Evolutionary conservation across 2,888 invertebrate genomes (phyloP), one percentile per base, ranked within the genome.

Genomic region (Punctoribates punctum): DNA sequence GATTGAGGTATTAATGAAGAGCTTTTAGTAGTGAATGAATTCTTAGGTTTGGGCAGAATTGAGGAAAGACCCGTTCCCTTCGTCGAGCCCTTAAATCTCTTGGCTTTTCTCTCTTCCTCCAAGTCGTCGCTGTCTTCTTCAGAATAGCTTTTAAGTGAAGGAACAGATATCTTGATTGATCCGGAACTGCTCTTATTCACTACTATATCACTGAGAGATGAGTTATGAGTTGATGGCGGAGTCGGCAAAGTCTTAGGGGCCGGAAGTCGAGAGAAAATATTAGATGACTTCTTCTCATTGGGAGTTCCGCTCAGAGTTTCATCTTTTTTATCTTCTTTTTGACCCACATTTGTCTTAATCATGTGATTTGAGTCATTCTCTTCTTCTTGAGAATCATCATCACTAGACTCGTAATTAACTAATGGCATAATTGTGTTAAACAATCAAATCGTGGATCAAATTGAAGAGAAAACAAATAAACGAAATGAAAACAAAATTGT

Each of bases 361-460:
- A 70, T 2, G 4, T 74, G 8, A 20, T 34, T 38, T n/a, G 13
- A 38, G 3, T 60, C 20, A 23, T 29, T 13, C 29, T 27, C 13
- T 15, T 60, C 74, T 51, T 75, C 46, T 8, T 74, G 60, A 17
- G 70, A 72, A 4, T 75, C 75, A 17, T 77, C 77, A 75, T 77
- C 77, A 77, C 77, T 77, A 8, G 65, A 54, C 3, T 75, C 77
- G 46, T 77, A 77, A 25, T 27, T 57, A 20, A 77, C 77, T 51
- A 77, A 73, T 17, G 77, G 51, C 77, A 77, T 77, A 9, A 42
- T 42, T 51, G 15, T 46, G 46, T 34, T 34, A 34, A 34, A 13
- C 1, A 42, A 42, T 42, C 11, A 42, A 42, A 42, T 42, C 11
- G 11, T 11, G 42, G 42, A 8, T 42, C 11, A 42, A 42, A 42